Evolutionary conservation across 2,888 invertebrate species (phyloP), one percentile per base, ranked within the genome.

Genomic region (Tineola bisselliella): DNA sequence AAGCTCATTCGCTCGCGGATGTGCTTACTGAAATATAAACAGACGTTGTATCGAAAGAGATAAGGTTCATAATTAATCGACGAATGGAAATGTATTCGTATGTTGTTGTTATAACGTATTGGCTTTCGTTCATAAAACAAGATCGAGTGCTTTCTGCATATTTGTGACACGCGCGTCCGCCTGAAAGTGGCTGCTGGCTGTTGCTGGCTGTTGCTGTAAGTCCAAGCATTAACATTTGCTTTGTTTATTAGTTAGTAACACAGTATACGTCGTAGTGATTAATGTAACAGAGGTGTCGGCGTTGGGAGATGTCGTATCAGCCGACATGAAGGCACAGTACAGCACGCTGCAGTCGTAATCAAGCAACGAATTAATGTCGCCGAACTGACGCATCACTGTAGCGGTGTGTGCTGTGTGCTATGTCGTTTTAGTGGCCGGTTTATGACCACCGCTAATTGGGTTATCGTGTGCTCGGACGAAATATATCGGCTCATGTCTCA

Each of bases 41-140:
- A 31, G 10, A 31, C 31, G 31, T 10, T 31, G 10, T 31, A 8
- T 8, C 31, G 6, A 31, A 31, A 31, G 5, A 10, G 11, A 38
- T n/a, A 38, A 38, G n/a, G 38, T 38, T 38, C 38, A 38, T 1
- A 38, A 6, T 38, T 10, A 10, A 10, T 3, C n/a, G 38, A 3
- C n/a, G 10, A 10, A 31, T 31, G 5, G 5, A 31, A n/a, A n/a
- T n/a, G n/a, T n/a, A n/a, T 38, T 10, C 38, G 38, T 38, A 38
- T 38, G 38, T 48, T 48, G 2, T 48, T 48, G 48, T 17, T 13
- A 48, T n/a, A n/a, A n/a, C n/a, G 48, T 48, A 48, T 48, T 15
- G 48, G 48, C 15, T 48, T 48, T 48, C 48, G 15, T 48, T 48
- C 48, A 48, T 48, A 48, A 48, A 48, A 48, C 48, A 17, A 48